Conservation (phyloP, 2,888 invertebrate genomes). For the Phrixothrix hirtus region DNA sequence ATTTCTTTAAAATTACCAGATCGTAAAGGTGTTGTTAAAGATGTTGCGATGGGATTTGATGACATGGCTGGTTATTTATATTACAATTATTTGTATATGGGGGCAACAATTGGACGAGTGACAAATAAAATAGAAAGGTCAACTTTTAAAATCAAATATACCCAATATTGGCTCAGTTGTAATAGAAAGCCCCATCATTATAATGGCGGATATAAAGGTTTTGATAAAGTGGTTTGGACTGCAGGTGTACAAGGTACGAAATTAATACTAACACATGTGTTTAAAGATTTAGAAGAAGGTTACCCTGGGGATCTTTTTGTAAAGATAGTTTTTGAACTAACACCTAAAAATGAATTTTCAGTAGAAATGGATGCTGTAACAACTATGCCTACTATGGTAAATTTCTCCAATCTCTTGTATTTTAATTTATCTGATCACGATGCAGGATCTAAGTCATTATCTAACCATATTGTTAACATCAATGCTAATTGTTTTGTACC, state of each 20-base stretch:
- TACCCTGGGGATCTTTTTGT: constrained; percentile 82
- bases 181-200: constrained; percentile 71
- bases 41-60: constrained; percentile 83
- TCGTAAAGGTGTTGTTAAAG: constrained; percentile 69
- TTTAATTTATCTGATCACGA: constrained; percentile 91
- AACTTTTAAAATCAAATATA: constrained; percentile 67
- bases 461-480: constrained; percentile 71
- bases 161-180: constrained; percentile 66
- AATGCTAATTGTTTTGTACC: constrained; percentile 78
- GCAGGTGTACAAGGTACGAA: constrained; percentile 62
- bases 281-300: constrained; percentile 78
- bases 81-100: constrained; percentile 71
- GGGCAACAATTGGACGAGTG: constrained; percentile 81
- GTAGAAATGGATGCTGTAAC: constrained; percentile 76
- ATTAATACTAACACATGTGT: constrained; percentile 73
- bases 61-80: constrained; percentile 68
- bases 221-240: constrained; percentile 75
- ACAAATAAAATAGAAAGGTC: constrained; percentile 77
- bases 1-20: constrained; percentile 76
- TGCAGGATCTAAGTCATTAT: constrained; percentile 64
- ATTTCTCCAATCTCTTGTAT: constrained; percentile 83
- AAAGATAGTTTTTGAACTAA: constrained; percentile 72
- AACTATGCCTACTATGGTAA: constrained; percentile 78
- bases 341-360: constrained; percentile 71
- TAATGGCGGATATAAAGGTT: constrained; percentile 81